phyloP scores from a whole-genome alignment of 2,113 vertebrate species.

The Pardalotus punctatus region DNA sequence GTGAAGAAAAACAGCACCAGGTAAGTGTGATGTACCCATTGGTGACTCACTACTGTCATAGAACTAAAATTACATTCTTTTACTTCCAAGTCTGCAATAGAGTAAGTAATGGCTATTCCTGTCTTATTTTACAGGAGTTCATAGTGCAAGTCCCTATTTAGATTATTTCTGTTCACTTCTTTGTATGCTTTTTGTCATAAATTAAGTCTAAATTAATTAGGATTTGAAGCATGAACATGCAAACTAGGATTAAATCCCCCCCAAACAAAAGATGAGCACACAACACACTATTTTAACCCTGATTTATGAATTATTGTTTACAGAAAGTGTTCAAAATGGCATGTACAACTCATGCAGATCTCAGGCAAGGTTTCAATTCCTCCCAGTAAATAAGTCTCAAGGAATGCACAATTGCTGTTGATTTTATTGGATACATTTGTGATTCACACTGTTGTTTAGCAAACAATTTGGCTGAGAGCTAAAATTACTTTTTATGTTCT shows the following conservation, averaged over 20 bases:
- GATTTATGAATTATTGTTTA: not conserved
- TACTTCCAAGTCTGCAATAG: not conserved
- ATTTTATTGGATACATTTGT: not conserved
- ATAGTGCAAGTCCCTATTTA: not conserved
- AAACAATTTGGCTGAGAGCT: slow-evolving; percentile 6
- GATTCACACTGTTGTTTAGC: not conserved
- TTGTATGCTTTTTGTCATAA: not conserved
- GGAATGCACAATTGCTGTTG: not conserved
- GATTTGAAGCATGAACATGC: not conserved
- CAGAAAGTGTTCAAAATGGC: not conserved
- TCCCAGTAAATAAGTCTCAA: not conserved
- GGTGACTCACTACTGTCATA: not conserved
- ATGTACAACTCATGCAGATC: not conserved
- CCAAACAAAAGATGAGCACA: not conserved
- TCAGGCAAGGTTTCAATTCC: not conserved
- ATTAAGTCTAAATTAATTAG: not conserved
- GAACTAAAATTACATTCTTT: not conserved
- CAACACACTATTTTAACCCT: not conserved
- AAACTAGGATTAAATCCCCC: not conserved
- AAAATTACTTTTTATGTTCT: not conserved
- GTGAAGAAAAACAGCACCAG: not conserved
- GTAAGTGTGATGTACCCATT: not conserved
- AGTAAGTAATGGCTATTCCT: not conserved
- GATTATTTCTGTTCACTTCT: not conserved
- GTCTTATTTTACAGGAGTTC: not conserved